Conservation (phyloP, 2,797 vertebrate species). For the Scyliorhinus canicula region DNA sequence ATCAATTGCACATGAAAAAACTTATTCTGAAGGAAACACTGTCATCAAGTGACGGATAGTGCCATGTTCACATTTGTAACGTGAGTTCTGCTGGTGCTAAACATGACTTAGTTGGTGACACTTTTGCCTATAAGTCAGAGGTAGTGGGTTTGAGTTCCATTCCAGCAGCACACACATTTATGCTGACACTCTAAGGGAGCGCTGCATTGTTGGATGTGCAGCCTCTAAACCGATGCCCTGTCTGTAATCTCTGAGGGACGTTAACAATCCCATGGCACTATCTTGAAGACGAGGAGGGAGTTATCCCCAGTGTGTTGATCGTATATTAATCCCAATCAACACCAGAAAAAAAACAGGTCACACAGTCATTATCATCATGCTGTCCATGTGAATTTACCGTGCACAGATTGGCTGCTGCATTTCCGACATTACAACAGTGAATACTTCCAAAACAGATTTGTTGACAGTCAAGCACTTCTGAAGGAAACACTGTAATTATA, state of each 20-base stretch:
- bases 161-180: too few relatives aligned
- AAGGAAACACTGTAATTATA: too few relatives aligned
- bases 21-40: not conserved
- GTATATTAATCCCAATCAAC: not conserved
- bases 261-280: not conserved
- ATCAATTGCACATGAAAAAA: not conserved
- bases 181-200: too few relatives aligned
- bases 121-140: too few relatives aligned
- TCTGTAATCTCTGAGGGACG: too few relatives aligned
- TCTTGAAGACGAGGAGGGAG: not conserved
- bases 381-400: not conserved
- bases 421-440: not conserved
- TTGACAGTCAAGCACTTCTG: not conserved
- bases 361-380: not conserved
- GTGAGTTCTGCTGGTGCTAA: too few relatives aligned
- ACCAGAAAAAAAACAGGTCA: not conserved
- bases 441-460: not conserved
- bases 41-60: too few relatives aligned
- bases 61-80: not conserved
- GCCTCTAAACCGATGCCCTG: not conserved
- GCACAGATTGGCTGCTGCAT: not conserved
- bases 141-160: too few relatives aligned
- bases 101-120: too few relatives aligned
- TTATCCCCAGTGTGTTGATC: too few relatives aligned
- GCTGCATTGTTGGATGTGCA: not conserved